Conservation (phyloP, 2,113 vertebrate genomes). For the Probosciger aterrimus region DNA sequence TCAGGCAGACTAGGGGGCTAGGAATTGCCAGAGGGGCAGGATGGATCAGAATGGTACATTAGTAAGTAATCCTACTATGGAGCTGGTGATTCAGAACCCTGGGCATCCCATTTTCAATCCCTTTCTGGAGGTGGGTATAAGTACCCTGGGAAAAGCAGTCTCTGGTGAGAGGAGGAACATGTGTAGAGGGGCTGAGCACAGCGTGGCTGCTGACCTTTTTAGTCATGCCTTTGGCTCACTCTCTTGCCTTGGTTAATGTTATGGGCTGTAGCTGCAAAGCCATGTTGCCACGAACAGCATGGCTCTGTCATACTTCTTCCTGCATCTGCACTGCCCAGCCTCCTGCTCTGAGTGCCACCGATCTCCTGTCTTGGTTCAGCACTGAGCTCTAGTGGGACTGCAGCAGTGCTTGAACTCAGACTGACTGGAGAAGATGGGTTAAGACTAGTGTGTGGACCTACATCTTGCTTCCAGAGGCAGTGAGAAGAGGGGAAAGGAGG, state of each 20-base stretch:
- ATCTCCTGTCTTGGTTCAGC: not conserved
- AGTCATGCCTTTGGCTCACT: not conserved
- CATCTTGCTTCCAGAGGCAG: not conserved
- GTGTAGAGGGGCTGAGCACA: not conserved
- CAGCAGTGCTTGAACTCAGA: not conserved
- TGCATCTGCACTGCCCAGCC: not conserved
- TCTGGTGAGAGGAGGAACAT: constrained; percentile 10
- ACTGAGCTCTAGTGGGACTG: not conserved
- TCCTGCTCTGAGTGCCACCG: not conserved
- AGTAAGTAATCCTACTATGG: not conserved
- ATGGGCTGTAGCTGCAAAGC: constrained; percentile 27
- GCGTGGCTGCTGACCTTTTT: not conserved
- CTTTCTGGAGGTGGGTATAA: not conserved
- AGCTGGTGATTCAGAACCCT: not conserved
- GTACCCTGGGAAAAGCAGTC: constrained; percentile 8
- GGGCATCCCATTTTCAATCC: not conserved
- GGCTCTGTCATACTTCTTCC: not conserved
- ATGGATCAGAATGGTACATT: not conserved
- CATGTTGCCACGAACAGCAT: not conserved
- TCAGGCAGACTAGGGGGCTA: not conserved
- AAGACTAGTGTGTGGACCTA: not conserved
- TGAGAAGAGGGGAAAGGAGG: rapidly evolving
- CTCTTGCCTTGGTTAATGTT: constrained; percentile 9
- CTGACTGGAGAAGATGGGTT: not conserved
- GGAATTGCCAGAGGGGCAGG: not conserved